These are phyloP conservation scores for Dermatemys mawii DNA, from an alignment of 2,113 vertebrate genomes.

Conservation along the genomic window DNA sequence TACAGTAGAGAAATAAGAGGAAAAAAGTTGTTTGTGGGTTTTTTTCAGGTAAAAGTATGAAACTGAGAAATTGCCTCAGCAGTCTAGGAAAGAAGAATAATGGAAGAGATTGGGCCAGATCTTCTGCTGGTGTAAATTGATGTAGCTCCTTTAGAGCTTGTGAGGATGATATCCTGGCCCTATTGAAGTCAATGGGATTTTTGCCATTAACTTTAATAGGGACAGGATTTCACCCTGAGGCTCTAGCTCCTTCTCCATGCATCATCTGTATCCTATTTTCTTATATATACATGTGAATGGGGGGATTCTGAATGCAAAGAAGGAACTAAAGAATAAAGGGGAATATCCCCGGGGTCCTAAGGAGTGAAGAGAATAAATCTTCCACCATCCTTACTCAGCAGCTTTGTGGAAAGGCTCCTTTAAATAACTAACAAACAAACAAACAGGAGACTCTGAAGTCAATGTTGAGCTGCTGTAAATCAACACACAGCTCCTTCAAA, in stretches of 20 bases:
- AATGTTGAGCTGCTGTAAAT: not conserved
- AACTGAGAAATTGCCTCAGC: not conserved
- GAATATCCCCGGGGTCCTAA: not conserved
- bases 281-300: not conserved
- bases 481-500: not conserved
- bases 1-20: not conserved
- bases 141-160: no score
- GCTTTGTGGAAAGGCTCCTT: not conserved
- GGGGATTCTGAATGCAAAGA: not conserved
- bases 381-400: not conserved
- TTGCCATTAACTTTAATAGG: not conserved
- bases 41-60: not conserved
- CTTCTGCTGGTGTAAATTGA: not conserved
- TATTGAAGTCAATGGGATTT: not conserved
- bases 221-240: not conserved
- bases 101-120: not conserved
- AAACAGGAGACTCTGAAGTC: not conserved
- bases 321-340: not conserved
- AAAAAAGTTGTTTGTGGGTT: not conserved
- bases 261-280: no score
- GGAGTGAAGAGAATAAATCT: not conserved
- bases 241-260: not conserved
- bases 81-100: not conserved
- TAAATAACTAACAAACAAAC: not conserved
- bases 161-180: not conserved